Evolutionary conservation across 2,113 vertebrate genomes (phyloP).

Genomic region (Marmota flaviventris): DNA sequence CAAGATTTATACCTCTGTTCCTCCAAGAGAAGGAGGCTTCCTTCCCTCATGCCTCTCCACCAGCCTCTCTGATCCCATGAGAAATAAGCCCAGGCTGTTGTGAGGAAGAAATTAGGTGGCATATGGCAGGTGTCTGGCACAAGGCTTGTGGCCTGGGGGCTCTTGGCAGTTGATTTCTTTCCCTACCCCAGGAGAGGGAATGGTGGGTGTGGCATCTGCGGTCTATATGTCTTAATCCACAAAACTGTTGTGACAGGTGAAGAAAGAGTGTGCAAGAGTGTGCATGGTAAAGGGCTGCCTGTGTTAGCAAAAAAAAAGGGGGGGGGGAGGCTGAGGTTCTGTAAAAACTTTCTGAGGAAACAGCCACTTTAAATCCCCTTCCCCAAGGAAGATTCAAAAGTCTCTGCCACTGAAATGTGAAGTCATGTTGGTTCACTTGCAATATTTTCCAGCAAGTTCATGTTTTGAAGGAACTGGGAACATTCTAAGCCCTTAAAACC

Average conservation of each 20-base stretch:
- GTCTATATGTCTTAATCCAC: neutral
- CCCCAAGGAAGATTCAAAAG: neutral
- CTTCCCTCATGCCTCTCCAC: neutral
- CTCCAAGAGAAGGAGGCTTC: neutral
- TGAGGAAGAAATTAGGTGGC: neutral
- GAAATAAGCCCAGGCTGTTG: neutral
- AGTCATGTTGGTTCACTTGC: neutral
- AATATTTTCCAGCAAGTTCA: neutral
- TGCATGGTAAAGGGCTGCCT: neutral
- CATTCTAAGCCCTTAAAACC: neutral
- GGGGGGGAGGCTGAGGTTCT: neutral
- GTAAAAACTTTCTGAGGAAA: neutral
- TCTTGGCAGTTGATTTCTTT: neutral
- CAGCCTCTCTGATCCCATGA: neutral
- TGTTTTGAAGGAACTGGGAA: conserved; percentile 1
- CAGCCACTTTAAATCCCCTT: neutral
- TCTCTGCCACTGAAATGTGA: neutral
- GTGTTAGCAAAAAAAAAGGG: neutral
- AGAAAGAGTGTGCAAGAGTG: neutral
- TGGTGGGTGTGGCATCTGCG: neutral
- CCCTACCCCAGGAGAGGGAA: neutral
- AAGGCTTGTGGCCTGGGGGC: neutral
- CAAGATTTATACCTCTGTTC: neutral
- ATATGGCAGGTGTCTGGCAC: conserved; percentile 24
- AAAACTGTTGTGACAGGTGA: neutral